Percentiles rank a stretch among this genome's conserved stretches.
These are phyloP conservation scores for Gasterosteus aculeatus DNA, from an alignment of 2,113 vertebrate species.

Conservation along the genomic window DNA sequence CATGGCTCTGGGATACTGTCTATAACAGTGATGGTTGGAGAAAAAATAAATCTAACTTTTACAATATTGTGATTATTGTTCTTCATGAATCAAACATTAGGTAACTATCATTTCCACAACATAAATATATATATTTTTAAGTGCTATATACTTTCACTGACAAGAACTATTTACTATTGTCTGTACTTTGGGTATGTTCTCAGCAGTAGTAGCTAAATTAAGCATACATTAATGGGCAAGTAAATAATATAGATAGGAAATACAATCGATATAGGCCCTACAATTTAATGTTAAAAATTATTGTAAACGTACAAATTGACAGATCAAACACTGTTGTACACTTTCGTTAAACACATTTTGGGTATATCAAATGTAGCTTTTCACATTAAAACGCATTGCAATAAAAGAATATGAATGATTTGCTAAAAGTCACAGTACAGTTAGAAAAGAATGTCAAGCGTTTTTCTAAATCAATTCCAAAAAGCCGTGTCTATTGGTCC, in stretches of 20 bases:
- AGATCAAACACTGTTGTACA: neutral
- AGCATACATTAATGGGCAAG: neutral
- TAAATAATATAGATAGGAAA: neutral
- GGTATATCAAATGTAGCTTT: neutral
- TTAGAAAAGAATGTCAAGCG: neutral
- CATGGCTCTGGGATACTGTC: slow-evolving; percentile 26
- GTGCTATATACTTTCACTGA: neutral
- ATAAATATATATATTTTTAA: neutral
- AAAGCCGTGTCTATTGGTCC: too few species aligned
- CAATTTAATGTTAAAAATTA: too few species aligned
- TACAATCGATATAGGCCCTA: neutral
- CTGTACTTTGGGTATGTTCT: neutral
- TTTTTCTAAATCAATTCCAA: neutral
- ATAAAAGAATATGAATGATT: neutral
- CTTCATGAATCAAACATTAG: neutral
- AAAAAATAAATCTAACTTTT: slow-evolving; percentile 70
- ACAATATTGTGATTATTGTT: slow-evolving; percentile 8
- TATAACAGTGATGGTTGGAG: slow-evolving; percentile 39
- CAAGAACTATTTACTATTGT: neutral
- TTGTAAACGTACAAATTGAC: too few species aligned
- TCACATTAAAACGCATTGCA: neutral
- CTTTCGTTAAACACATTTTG: neutral
- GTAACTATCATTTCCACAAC: neutral
- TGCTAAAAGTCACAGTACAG: neutral
- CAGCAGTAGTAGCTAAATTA: neutral